Base-by-base conservation (phyloP, 64 coral and sea anemone species). In the Orbicella faveolata region DNA sequence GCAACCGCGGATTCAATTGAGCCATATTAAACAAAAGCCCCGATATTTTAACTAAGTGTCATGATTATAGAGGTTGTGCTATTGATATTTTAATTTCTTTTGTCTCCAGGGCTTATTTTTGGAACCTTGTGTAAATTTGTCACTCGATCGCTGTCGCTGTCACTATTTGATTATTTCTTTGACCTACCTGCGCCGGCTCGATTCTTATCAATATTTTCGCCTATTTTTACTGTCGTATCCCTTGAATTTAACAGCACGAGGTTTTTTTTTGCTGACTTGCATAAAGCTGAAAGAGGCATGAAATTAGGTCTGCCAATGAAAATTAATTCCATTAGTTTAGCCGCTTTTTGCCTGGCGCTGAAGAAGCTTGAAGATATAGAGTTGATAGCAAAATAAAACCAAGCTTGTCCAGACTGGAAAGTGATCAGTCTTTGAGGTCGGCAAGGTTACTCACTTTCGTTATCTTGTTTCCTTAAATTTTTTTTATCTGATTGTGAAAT, bases 51-150 rank as follows among this genome's bases (percentile, higher is more conserved):
- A 68, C 82, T 72, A 73, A 85, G 26, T 73, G 82, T 85, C 82
- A 85, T 73, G 65, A 85, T 73, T 72, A 85, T 85, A 16, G 65
- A 85, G 82, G 82, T 85, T 85, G 68, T 66, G 65, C 65, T 73
- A 85, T 85, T 85, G 82, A 85, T 85, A 85, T 85, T 85, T 85
- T 85, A 85, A 85, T 85, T 85, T 85, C 36, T 37, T 72, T 73
- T 85, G 65, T 85, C 11, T 53, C 21, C 19, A 2, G 4, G 65
- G 41, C 41, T 85, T 85, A 85, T 85, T 85, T 85, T 85, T 85
- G 72, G 82, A n/a, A 53, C 36, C 3, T 17, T 52, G 65, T 70
- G 82, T 85, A 70, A 85, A 83, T 83, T 66, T 41, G 63, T 85
- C 36, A 48, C 64, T 33, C 34, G 11, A 23, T 9, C 25, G 82